Conservation (phyloP, 2,888 invertebrate species). For the Phaonia tiefii region DNA sequence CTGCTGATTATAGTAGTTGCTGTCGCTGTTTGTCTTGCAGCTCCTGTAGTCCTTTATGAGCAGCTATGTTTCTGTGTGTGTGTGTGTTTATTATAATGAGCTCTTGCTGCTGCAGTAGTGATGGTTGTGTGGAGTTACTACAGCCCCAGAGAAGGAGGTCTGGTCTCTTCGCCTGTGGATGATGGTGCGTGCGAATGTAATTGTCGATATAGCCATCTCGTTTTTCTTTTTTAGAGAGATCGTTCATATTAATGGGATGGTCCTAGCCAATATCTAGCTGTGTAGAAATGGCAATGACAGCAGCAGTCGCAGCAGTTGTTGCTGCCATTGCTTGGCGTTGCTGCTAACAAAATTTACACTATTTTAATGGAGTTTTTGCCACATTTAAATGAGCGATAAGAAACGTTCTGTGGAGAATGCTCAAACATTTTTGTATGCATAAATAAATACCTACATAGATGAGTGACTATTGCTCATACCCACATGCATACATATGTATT, state of each 20-base stretch:
- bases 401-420: constrained; percentile 44
- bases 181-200: constrained; percentile 73
- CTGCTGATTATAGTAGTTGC: constrained; percentile 67
- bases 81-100: constrained; percentile 63
- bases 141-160: not conserved
- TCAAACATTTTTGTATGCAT: constrained; percentile 47
- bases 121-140: constrained; percentile 63
- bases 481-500: not conserved
- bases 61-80: constrained; percentile 11
- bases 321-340: constrained; percentile 11
- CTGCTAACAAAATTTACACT: constrained; percentile 60
- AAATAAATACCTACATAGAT: constrained; percentile 51
- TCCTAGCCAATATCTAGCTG: constrained; percentile 43
- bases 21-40: constrained; percentile 51
- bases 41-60: not conserved
- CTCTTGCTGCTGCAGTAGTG: constrained; percentile 38
- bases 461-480: constrained; percentile 36
- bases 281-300: not conserved
- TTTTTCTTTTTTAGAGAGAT: constrained; percentile 67
- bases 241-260: constrained; percentile 63
- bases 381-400: constrained; percentile 66
- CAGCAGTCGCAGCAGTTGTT: not conserved
- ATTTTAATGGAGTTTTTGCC: constrained; percentile 60
- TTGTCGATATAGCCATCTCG: constrained; percentile 76
- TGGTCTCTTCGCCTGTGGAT: not conserved